Evolutionary conservation across 1,140 invertebrate species (phyloP).

Genomic region (Drosophila ohnishii): DNA sequence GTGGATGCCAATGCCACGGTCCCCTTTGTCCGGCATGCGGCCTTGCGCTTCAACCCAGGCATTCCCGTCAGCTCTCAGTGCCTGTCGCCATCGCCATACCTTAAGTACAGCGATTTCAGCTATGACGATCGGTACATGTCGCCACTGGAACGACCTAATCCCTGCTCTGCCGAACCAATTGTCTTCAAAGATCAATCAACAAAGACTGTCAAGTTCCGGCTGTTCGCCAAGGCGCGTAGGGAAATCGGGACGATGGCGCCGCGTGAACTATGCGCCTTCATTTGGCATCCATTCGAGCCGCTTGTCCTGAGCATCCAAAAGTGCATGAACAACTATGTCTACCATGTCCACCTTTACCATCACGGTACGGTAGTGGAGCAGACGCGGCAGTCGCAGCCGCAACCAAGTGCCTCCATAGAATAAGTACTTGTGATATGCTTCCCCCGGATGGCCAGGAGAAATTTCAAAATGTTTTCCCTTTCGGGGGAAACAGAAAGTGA

Average conservation of each 20-base stretch:
- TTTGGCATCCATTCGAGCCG: slow-evolving; percentile 98
- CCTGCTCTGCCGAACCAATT: slow-evolving; percentile 94
- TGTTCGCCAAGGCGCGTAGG: slow-evolving; percentile 44
- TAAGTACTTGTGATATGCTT: slow-evolving; percentile 17
- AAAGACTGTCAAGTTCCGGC: slow-evolving; percentile 84
- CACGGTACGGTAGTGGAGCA: slow-evolving; percentile 82
- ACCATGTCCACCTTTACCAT: slow-evolving; percentile 94
- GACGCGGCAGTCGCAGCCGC: neutral
- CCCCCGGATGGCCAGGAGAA: neutral
- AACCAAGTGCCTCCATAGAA: slow-evolving; percentile 2
- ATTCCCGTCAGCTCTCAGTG: slow-evolving; percentile 98
- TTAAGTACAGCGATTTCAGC: slow-evolving; percentile 96
- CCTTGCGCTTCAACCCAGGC: slow-evolving; percentile 94
- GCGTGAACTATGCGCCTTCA: slow-evolving; percentile 94
- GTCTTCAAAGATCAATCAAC: slow-evolving; percentile 87
- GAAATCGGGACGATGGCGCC: slow-evolving; percentile 5
- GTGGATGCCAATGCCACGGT: slow-evolving; percentile 87
- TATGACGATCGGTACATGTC: slow-evolving; percentile 99
- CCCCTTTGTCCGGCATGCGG: slow-evolving; percentile 93
- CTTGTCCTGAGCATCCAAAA: slow-evolving; percentile 98
- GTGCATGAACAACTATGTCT: slow-evolving; percentile 97
- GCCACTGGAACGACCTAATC: slow-evolving; percentile 96
- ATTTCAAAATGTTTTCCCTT: neutral
- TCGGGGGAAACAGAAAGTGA: neutral
- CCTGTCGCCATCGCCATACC: slow-evolving; percentile 95